Evolutionary conservation across 2,888 invertebrate genomes (phyloP), one percentile per base, ranked within the genome.

Genomic region (Archips xylosteana): DNA sequence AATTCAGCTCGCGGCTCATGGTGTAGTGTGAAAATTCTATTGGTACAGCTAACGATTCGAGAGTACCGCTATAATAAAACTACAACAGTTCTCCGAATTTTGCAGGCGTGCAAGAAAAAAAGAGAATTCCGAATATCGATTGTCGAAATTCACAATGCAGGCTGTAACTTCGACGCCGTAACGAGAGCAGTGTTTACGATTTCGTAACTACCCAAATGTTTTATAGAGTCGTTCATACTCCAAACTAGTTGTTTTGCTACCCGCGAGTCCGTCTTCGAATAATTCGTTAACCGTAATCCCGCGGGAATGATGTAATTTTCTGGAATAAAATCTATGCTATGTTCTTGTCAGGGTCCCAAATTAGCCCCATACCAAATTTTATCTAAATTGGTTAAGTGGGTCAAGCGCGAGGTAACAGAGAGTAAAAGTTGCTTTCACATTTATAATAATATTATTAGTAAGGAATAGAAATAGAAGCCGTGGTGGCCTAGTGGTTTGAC

Each of bases 61-160:
- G 42, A 74, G 59, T 60, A 49, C 57, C 59, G 36, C 5, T 69
- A 49, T 62, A 69, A 69, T 12, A 69, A 65, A 74, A 59, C 69
- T 51, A 60, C 68, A 23, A 49, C 49, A 51, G 39, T 54, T 61
- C 68, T 51, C 34, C 45, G 67, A 73, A 63, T 59, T 64, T 54
- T 9, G 59, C 69, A 60, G 64, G 23, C 60, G 42, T 12, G 15
- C 49, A 51, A 64, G 60, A 61, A 69, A 74, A 74, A 69, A 69
- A 60, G 69, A 69, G 69, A 13, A 65, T 15, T 49, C 32, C 51
- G 73, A 60, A 64, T 69, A 69, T 69, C 64, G 73, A 69, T 59
- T 60, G 68, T 60, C 39, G 49, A 60, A 69, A 60, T 73, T 63
- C 68, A 71, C 71, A 51, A 54, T 13, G 49, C 62, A 67, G 36